Evolutionary conservation across 2,888 invertebrate genomes (phyloP), one percentile per base, ranked within the genome.

Genomic region (Panopea generosa): DNA sequence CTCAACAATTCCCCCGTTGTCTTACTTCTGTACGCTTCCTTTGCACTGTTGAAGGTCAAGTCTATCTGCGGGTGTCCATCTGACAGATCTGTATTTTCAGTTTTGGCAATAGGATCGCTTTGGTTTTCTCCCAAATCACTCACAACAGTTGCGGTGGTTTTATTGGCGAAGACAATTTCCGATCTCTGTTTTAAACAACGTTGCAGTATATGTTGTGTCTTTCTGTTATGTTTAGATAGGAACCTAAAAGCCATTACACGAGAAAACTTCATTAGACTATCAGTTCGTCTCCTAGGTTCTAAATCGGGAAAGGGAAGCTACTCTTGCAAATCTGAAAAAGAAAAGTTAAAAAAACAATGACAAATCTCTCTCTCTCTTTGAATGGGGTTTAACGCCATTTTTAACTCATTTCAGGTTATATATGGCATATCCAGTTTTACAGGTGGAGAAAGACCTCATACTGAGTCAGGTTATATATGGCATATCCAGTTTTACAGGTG

Each of bases 11-110:
- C 98, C 94, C 95, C 95, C 85, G 96, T 98, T 87, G 97, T 97
- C 94, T 99, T 99, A 94, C 98, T 98, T 93, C 97, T 97, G 94
- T 97, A 99, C 27, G 98, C 96, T 85, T 97, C 97, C 88, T 95
- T 94, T 27, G 97, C 96, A 94, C 97, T 96, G 93, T 95, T 95
- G 94, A 99, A 99, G 4, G 87, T 80, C 56, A 90, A 71, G 70
- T 92, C 89, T 22, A 89, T 63, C 0, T 74, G 55, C n/a, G 89
- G 88, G 50, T 89, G 87, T 16, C 78, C 83, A 57, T 82, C 69
- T n/a, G n/a, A n/a, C n/a, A n/a, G 18, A 26, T n/a, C n/a, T 33
- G 33, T 33, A 33, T 11, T 33, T 47, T 47, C 20, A 16, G n/a
- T n/a, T 47, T 47, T 16, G 3, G 16, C 47, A 47, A n/a, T 20